Base-by-base conservation (phyloP, 2,797 vertebrate genomes). In the Chaenodraco wilsoni region DNA sequence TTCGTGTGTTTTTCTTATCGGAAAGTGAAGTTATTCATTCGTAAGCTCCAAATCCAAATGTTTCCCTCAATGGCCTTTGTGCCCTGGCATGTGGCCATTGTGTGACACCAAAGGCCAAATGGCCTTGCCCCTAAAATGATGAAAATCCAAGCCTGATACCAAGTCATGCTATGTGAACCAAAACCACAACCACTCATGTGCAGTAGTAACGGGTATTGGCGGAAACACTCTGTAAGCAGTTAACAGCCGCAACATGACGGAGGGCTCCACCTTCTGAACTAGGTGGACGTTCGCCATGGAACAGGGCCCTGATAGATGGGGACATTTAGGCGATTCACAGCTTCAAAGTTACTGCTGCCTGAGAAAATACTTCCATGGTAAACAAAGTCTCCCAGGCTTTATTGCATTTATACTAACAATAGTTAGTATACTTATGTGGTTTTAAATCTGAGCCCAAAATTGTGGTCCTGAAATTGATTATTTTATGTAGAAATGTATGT, bases 231-330 rank as follows among this genome's bases (percentile, higher is more conserved):
- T 40, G 19, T 4, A n/a, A 74, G n/a, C 44, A 65, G 13, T n/a
- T 46, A 52, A 54, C 41, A 67, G n/a, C 31, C 45, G 23, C 50
- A 57, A 41, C 49, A 52, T 64, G 52, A 74, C 48, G 49, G 69
- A 74, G 44, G 41, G 33, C 21, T 55, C 21, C 46, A 65, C 19
- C n/a, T 52, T 7, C 15, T 50, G 9, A 58, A 62, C 40, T 33
- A 62, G 59, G 16, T 57, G 37, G 21, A 48, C 62, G 45, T 48
- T 50, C 7, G 33, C 33, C 33, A 37, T 37, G 33, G 33, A 37
- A 37, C 17, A 55, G 12, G 49, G 43, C 56, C 50, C 14, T 48
- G 15, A 69, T 50, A 64, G 65, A 65, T 66, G 68, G 7, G 3
- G 5, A 33, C 40, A 51, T 54, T 56, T 45, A 4, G 40, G 10